phyloP scores from a whole-genome alignment of 2,797 vertebrate species.

The Gymnothorax reevesii region DNA sequence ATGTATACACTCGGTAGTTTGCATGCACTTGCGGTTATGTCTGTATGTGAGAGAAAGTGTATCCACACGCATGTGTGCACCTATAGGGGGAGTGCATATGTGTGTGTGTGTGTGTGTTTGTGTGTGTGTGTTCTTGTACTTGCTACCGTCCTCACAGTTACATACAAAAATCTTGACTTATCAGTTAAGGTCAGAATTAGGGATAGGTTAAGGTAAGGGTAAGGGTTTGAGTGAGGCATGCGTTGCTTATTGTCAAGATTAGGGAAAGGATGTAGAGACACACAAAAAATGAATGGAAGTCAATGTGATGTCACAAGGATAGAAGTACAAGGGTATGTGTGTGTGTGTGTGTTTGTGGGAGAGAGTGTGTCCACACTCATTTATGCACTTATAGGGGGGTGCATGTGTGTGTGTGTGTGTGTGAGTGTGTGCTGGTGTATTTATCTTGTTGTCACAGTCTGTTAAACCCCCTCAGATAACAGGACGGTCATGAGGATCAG shows the following conservation, averaged over 20 bases:
- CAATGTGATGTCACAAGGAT: too few relatives aligned
- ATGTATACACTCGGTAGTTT: background rate
- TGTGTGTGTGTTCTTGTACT: too few relatives aligned
- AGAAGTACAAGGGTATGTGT: too few relatives aligned
- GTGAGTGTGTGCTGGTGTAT: background rate
- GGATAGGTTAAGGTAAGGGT: too few relatives aligned
- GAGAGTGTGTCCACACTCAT: background rate
- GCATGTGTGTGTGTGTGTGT: background rate
- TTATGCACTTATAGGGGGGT: background rate
- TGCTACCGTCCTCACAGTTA: too few relatives aligned
- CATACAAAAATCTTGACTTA: too few relatives aligned
- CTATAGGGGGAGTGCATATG: background rate
- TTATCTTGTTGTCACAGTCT: background rate
- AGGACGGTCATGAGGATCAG: conserved; percentile 11
- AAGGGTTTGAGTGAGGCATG: too few relatives aligned
- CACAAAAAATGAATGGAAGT: too few relatives aligned
- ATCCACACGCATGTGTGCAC: background rate
- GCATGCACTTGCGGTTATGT: background rate
- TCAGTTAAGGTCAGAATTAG: too few relatives aligned
- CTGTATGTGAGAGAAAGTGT: background rate
- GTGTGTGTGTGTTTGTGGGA: background rate
- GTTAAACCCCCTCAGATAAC: background rate
- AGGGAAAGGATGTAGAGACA: too few relatives aligned
- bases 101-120: background rate
- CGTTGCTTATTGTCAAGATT: too few relatives aligned